Evolutionary conservation across 2,113 vertebrate species (phyloP).

Genomic region (Etia nguti): DNA sequence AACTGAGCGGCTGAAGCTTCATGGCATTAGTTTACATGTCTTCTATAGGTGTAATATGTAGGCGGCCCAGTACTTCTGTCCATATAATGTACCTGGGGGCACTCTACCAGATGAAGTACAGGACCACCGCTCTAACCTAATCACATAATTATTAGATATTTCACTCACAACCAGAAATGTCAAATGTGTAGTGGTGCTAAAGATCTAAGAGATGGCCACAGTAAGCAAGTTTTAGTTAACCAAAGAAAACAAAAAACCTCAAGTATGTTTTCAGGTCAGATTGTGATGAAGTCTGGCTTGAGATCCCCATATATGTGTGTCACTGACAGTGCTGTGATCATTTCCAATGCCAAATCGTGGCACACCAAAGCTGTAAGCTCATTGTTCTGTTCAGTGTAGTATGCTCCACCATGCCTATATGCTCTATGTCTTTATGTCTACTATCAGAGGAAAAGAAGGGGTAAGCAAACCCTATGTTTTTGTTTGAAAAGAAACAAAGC

Average conservation of each 20-base stretch:
- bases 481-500: slow-evolving; percentile 37
- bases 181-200: not conserved
- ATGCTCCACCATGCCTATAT: not conserved
- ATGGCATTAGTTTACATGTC: not conserved
- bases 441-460: slow-evolving; percentile 15
- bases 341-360: not conserved
- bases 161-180: not conserved
- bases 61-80: not conserved
- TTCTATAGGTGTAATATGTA: not conserved
- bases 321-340: not conserved
- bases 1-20: not conserved
- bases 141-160: not conserved
- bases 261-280: not conserved
- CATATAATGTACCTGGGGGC: not conserved
- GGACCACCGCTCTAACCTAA: not conserved
- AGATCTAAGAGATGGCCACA: not conserved
- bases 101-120: not conserved
- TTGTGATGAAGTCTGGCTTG: not conserved
- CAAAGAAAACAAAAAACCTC: rapidly evolving
- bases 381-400: not conserved
- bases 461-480: slow-evolving; percentile 19
- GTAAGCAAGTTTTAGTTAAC: not conserved
- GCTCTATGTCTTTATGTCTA: not conserved
- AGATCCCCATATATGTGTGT: not conserved
- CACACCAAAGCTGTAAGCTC: not conserved